Evolutionary conservation across 2,888 invertebrate species (phyloP).

Genomic region (Eupithecia dodoneata): DNA sequence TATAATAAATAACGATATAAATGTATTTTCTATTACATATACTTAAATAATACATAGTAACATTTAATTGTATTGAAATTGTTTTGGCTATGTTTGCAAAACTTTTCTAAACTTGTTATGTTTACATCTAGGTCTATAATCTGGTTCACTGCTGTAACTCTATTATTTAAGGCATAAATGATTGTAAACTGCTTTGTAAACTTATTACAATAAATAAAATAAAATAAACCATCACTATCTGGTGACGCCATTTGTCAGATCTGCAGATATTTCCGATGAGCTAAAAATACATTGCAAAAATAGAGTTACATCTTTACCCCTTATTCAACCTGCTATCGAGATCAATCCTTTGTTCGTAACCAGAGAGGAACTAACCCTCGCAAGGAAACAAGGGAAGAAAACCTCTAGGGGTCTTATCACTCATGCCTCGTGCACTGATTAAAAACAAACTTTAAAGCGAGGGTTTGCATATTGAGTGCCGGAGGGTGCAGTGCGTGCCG

Average conservation of each 20-base stretch:
- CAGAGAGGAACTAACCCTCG: conserved; percentile 51
- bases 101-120: too few species aligned
- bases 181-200: too few species aligned
- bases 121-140: too few species aligned
- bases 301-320: background rate
- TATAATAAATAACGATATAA: too few species aligned
- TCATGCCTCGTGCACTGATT: conserved; percentile 75
- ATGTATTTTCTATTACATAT: too few species aligned
- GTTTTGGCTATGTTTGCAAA: too few species aligned
- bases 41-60: too few species aligned
- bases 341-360: conserved; percentile 33
- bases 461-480: conserved; percentile 58
- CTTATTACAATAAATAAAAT: too few species aligned
- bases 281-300: background rate
- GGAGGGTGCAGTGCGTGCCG: conserved; percentile 32
- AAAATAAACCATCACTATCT: background rate
- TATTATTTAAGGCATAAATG: too few species aligned
- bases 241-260: background rate
- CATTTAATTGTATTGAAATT: too few species aligned
- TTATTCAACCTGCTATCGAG: conserved; percentile 21
- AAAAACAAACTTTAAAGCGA: conserved; percentile 75
- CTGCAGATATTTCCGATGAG: background rate
- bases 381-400: conserved; percentile 47
- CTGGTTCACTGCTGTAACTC: too few species aligned
- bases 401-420: conserved; percentile 69